Conservation (phyloP, 2,113 vertebrate species). For the Antechinus flavipes region DNA sequence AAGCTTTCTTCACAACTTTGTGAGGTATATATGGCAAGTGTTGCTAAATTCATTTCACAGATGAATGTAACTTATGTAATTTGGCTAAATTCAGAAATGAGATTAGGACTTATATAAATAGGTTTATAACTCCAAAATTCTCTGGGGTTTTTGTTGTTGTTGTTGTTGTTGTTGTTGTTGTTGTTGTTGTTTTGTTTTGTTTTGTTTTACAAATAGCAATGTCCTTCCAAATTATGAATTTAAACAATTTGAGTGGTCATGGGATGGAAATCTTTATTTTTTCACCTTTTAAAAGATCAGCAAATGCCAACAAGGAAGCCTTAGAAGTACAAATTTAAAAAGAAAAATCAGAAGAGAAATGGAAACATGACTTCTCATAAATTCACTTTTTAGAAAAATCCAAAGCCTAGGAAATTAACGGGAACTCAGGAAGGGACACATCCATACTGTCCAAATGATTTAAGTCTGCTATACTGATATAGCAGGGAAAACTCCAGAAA, state of each 20-base stretch:
- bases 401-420: neutral
- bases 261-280: neutral
- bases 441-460: neutral
- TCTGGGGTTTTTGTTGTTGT: neutral
- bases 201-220: neutral
- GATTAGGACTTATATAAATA: neutral
- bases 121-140: neutral
- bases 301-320: neutral
- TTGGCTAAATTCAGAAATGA: neutral
- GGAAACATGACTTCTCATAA: neutral
- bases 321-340: neutral
- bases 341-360: neutral
- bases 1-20: neutral
- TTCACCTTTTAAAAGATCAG: slow-evolving; percentile 11
- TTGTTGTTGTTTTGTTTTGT: too few species aligned
- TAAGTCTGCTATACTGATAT: neutral
- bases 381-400: neutral
- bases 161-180: too few species aligned
- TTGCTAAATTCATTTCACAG: neutral
- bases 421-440: neutral
- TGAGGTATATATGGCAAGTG: neutral
- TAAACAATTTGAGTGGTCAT: slow-evolving; percentile 3
- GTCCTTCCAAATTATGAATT: slow-evolving; percentile 9
- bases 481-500: slow-evolving; percentile 8
- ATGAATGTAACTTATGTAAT: neutral